phyloP scores from a whole-genome alignment of 2,888 invertebrate genomes.

The Hirtodrosophila duncani region DNA sequence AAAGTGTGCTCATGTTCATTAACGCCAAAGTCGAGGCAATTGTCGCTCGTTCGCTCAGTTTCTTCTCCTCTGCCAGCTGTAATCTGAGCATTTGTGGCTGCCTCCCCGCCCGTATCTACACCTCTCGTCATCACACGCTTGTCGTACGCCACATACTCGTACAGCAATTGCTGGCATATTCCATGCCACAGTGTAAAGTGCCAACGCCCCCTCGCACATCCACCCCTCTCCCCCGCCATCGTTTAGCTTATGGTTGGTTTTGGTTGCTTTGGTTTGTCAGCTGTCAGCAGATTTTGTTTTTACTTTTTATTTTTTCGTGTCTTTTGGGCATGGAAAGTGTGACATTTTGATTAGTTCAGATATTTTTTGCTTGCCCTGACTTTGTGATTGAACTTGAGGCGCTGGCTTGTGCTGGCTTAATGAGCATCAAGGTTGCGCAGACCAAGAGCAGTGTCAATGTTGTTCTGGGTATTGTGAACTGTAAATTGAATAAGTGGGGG shows the following conservation, averaged over 20 bases:
- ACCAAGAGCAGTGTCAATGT: no score
- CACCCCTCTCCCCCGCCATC: neutral
- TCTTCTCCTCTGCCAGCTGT: constrained; percentile 38
- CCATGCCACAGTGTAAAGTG: constrained; percentile 50
- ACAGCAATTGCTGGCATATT: constrained; percentile 57
- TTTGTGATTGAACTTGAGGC: constrained; percentile 65
- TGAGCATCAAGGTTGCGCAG: constrained; percentile 57
- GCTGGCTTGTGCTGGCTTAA: constrained; percentile 42
- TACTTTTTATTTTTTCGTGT: constrained; percentile 25
- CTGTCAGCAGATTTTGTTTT: constrained; percentile 58
- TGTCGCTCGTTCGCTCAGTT: constrained; percentile 44
- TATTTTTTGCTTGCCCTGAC: constrained; percentile 24
- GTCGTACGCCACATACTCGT: constrained; percentile 22
- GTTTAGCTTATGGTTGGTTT: constrained; percentile 18
- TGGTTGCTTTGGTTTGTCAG: constrained; percentile 46
- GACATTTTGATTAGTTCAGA: constrained; percentile 67
- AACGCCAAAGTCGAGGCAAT: constrained; percentile 72
- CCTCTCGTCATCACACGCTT: constrained; percentile 1
- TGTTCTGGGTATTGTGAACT: no score
- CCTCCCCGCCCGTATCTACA: neutral
- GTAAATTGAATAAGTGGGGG: constrained; percentile 40
- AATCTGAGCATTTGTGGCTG: constrained; percentile 47
- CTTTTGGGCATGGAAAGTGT: constrained; percentile 61
- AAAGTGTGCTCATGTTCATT: constrained; percentile 73
- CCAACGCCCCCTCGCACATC: constrained; percentile 5